A percentile compares a stretch with the other conserved stretches of the same genome.
Evolutionary conservation across 2,888 invertebrate genomes (phyloP).

Genomic region (Eurytoma adleriae): DNA sequence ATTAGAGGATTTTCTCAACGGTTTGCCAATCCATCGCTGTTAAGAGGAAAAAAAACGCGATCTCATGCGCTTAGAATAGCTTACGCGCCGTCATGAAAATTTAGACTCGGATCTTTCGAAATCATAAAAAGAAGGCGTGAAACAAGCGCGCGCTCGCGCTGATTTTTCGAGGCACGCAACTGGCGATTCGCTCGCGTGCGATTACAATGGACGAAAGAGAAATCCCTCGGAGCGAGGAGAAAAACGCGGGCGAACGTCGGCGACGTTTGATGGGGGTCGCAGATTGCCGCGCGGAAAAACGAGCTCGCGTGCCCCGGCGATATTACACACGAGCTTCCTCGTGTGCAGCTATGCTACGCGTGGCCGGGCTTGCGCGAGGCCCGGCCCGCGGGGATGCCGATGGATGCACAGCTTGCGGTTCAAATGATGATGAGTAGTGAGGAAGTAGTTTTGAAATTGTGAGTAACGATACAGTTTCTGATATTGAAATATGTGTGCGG

Average conservation of each 20-base stretch:
- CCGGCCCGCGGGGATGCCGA: not conserved
- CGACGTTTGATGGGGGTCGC: conserved; percentile 2
- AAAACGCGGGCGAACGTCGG: not conserved
- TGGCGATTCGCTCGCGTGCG: conserved; percentile 1
- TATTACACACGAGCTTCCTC: conserved; percentile 30
- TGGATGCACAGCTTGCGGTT: conserved; percentile 8
- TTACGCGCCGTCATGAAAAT: not conserved
- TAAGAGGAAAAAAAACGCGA: not conserved
- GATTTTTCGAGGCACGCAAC: conserved; percentile 8
- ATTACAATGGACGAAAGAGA: conserved; percentile 17
- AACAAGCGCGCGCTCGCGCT: conserved; percentile 14
- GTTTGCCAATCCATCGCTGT: conserved; percentile 1
- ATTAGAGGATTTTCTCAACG: not conserved
- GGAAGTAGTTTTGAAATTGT: conserved; percentile 30
- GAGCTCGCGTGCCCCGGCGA: conserved; percentile 27
- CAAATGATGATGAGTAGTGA: conserved; percentile 6
- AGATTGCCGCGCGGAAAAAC: not conserved
- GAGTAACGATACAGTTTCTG: conserved; percentile 6
- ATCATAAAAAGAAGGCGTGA: conserved; percentile 19
- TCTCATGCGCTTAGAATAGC: not conserved
- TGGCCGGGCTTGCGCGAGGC: not conserved
- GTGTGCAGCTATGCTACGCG: not conserved
- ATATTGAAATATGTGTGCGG: too few species aligned
- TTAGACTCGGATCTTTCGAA: conserved; percentile 7
- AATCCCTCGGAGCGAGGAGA: not conserved